Evolutionary conservation across 2,888 invertebrate genomes (phyloP).

Genomic region (Stenichneumon culpator): DNA sequence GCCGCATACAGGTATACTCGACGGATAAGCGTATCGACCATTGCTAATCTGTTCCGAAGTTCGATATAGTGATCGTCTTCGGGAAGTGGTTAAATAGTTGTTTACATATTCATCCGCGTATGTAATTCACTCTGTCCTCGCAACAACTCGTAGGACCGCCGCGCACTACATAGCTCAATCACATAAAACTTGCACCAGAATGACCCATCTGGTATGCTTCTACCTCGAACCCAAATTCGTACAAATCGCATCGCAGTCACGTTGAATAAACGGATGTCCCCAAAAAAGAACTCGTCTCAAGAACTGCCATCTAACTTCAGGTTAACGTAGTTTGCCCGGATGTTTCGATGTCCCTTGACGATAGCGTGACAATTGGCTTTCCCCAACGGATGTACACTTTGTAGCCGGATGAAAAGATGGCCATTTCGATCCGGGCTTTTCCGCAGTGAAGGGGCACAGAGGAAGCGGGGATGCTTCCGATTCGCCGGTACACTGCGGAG

Average conservation of each 20-base stretch:
- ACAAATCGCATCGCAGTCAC: background rate
- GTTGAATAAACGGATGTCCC: background rate
- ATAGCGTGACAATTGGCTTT: slow-evolving; percentile 6
- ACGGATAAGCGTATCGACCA: slow-evolving; percentile 45
- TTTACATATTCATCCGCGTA: background rate
- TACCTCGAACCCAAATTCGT: background rate
- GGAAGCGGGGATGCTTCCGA: slow-evolving; percentile 34
- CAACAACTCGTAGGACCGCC: background rate
- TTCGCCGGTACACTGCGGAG: background rate
- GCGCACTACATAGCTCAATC: background rate
- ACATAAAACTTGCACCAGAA: background rate
- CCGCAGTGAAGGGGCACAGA: background rate
- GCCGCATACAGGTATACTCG: slow-evolving; percentile 32
- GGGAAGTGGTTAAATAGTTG: slow-evolving; percentile 23
- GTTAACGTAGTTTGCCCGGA: background rate
- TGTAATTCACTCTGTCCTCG: slow-evolving; percentile 37
- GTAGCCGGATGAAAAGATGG: slow-evolving; percentile 29
- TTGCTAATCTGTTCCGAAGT: slow-evolving; percentile 56
- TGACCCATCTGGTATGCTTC: background rate
- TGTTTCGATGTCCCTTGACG: slow-evolving; percentile 11
- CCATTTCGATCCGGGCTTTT: slow-evolving; percentile 40
- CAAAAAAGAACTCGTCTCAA: background rate
- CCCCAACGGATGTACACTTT: slow-evolving; percentile 21
- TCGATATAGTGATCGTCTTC: background rate
- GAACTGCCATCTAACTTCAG: slow-evolving; percentile 3